Conservation (phyloP, 2,797 vertebrate genomes). For the Falco biarmicus region DNA sequence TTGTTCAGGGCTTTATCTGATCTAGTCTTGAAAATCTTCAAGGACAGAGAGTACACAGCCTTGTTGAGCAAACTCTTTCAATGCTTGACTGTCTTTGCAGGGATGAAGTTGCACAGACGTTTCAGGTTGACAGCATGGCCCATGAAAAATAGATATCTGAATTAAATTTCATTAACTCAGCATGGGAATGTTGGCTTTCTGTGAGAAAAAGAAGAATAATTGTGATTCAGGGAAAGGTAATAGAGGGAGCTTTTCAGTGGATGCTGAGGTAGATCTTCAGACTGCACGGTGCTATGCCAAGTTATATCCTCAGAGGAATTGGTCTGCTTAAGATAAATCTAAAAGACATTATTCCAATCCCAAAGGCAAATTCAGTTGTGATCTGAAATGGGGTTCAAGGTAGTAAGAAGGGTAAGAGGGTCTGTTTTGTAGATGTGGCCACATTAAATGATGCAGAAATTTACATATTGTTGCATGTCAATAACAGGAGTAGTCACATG, state of each 20-base stretch:
- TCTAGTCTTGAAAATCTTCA: neutral
- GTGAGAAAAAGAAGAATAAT: neutral
- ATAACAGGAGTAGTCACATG: neutral
- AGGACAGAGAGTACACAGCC: neutral
- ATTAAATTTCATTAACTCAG: neutral
- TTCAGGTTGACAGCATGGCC: neutral
- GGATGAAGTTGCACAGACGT: neutral
- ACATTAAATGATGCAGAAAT: neutral
- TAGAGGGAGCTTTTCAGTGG: neutral
- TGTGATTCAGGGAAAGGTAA: neutral
- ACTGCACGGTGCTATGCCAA: neutral
- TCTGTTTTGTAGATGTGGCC: neutral
- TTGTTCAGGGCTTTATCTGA: neutral
- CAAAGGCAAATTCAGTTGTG: neutral
- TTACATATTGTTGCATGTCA: neutral
- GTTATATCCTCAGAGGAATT: neutral
- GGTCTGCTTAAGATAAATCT: neutral
- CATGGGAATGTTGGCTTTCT: neutral
- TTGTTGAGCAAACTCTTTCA: neutral
- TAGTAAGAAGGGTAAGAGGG: neutral
- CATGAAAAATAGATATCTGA: neutral
- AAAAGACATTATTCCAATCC: neutral
- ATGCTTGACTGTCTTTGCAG: neutral
- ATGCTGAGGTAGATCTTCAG: neutral
- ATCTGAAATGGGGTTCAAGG: neutral